A percentile compares a stretch with the other conserved stretches of the same genome.
Evolutionary conservation across 2,113 vertebrate species (phyloP).

Genomic region (Noctilio leporinus): DNA sequence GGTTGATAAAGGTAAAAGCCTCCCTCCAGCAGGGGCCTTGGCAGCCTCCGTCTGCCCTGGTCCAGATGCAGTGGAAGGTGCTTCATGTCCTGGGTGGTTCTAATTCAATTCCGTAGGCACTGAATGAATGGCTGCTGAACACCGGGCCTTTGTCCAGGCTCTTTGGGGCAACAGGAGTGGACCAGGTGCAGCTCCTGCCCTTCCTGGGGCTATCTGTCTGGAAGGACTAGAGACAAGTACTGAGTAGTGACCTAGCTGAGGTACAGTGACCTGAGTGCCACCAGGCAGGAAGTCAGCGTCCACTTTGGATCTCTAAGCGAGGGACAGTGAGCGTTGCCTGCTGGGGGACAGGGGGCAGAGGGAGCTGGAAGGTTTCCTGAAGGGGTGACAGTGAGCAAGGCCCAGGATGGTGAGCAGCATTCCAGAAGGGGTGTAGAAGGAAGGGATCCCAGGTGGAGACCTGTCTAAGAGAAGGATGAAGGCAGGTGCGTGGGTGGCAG

Average conservation of each 20-base stretch:
- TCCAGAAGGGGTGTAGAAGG: rapidly evolving
- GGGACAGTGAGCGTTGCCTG: not conserved
- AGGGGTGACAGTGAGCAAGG: too few relatives aligned
- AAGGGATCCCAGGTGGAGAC: not conserved
- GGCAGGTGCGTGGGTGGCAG: rapidly evolving
- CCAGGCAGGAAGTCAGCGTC: too few relatives aligned
- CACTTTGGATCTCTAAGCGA: rapidly evolving
- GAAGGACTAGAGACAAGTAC: not conserved
- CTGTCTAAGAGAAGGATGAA: not conserved
- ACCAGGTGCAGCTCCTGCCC: not conserved
- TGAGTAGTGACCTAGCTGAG: not conserved
- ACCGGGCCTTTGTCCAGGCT: not conserved
- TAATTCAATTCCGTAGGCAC: not conserved
- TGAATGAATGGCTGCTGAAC: not conserved
- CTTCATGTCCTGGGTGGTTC: not conserved
- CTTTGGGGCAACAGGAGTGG: not conserved
- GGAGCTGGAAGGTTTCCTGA: not conserved
- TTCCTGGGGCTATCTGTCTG: not conserved
- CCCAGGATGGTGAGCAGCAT: rapidly evolving
- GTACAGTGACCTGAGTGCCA: rapidly evolving
- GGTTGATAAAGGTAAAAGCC: rapidly evolving
- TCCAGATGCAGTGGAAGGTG: not conserved
- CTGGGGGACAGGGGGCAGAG: not conserved
- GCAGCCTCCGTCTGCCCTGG: not conserved
- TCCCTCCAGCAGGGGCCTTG: rapidly evolving